Base-by-base conservation (phyloP, 2,797 vertebrate genomes). In the Epinephelus malabaricus region DNA sequence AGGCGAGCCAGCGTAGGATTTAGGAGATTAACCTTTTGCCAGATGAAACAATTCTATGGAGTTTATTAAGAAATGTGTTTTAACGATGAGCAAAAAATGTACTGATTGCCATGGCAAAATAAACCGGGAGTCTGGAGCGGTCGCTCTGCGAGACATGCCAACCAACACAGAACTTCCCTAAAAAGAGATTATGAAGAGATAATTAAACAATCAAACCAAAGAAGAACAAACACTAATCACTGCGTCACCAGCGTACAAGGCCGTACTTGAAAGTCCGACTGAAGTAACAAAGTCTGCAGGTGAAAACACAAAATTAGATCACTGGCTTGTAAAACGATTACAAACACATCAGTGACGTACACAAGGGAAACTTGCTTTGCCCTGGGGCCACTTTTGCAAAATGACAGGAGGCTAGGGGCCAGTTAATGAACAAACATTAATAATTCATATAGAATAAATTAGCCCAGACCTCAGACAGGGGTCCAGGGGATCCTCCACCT, bases 61-160 rank as follows among this genome's bases (percentile, higher is more conserved):
- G 61, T 85, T 90, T 84, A 79, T 88, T 81, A 74, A 85, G 79
- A 86, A 83, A 84, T 67, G 73, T 80, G 77, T 91, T 90, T 84
- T 55, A 78, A 79, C 34, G 53, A 81, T 69, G 67, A 76, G 46
- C 51, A 45, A 73, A 81, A 60, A 78, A 69, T 17, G 63, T 43
- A 53, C 63, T 18, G 47, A 76, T 80, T 85, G 82, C 69, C 30
- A 61, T 43, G 25, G 54, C 58, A 76, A 59, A 86, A 87, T 80
- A 86, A 88, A 69, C 23, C 47, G 53, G 62, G 64, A 1, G 50
- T 81, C 38, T 69, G n/a, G 27, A 62, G 64, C 12, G 30, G 49
- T 43, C 3, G 14, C 51, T 69, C 58, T 23, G 73, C 38, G 5
- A 38, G 47, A 56, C 43, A 11, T 11, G 77, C 58, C 51, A 75